Evolutionary conservation across 1,140 invertebrate species (phyloP).

Genomic region (Lithobius niger): DNA sequence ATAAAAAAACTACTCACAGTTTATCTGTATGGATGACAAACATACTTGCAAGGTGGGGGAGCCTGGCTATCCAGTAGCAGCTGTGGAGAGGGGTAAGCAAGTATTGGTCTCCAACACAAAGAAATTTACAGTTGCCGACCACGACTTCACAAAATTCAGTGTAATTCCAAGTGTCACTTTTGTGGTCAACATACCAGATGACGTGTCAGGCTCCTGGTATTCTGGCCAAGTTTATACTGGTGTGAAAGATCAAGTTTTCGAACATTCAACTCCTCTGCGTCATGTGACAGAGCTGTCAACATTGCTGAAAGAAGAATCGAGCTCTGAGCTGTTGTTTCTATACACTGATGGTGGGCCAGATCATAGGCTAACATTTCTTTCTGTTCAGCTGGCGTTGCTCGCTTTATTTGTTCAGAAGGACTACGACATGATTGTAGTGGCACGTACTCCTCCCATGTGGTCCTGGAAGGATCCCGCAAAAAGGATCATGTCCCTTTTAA

Average conservation of each 20-base stretch:
- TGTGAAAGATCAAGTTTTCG: slow-evolving; percentile 17
- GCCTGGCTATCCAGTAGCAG: too few relatives aligned
- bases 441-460: too few relatives aligned
- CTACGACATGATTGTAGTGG: slow-evolving; percentile 15
- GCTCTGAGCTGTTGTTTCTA: slow-evolving; percentile 11
- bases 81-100: slow-evolving; percentile 16
- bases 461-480: too few relatives aligned
- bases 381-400: slow-evolving; percentile 13
- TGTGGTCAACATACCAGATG: slow-evolving; percentile 13
- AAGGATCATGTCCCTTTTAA: background rate
- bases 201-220: slow-evolving; percentile 12
- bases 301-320: slow-evolving; percentile 2
- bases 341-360: slow-evolving; percentile 19
- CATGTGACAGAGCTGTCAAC: slow-evolving; percentile 13
- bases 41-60: too few relatives aligned
- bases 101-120: slow-evolving; percentile 17
- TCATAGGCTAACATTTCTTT: slow-evolving; percentile 14
- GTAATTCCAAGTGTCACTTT: slow-evolving; percentile 17
- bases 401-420: slow-evolving; percentile 14
- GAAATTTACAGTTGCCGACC: too few relatives aligned
- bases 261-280: slow-evolving; percentile 14
- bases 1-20: too few relatives aligned
- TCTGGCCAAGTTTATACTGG: slow-evolving; percentile 14
- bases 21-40: too few relatives aligned
- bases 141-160: slow-evolving; percentile 16